Evolutionary conservation across 92 coral and sea anemone genomes (phyloP), one percentile per base, ranked within the genome.

Genomic region (Actinostola sp.): DNA sequence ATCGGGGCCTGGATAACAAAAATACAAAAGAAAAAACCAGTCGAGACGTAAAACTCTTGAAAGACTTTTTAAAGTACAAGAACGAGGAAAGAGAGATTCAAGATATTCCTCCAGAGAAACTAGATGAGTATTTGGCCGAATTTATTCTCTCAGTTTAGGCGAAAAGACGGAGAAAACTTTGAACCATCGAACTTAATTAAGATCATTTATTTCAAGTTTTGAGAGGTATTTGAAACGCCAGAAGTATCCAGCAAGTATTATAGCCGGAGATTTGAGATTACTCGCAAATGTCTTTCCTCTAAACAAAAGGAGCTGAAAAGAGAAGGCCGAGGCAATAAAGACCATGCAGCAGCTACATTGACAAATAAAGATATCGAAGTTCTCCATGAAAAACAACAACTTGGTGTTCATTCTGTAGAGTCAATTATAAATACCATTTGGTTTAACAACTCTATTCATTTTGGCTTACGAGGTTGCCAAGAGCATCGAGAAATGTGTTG

Each of bases 401-500:
- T 69, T 41, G 69, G 78, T 8, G 23, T 36, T 25, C 34, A 31
- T 53, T 23, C 8, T 39, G 35, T 55, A 20, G 70, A 44, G 8
- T 24, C 38, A 3, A 16, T 34, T 15, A 30, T 38, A 20, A 38
- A 36, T 12, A 43, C 69, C 14, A 1, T 57, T 16, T 44, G 80
- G 71, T 33, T 35, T 17, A 29, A n/a, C 31, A 28, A 45, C 15
- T 53, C 61, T 17, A 36, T 63, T 63, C 31, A 80, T 43, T 81
- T 72, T 30, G 86, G 75, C 26, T 13, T 72, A 52, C 70, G 70
- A 29, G 73, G 68, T 25, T 81, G 80, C 67, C 80, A 72, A 46
- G 80, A 81, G 57, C 80, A 81, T 51, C 72, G 80, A 55, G 86
- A 81, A 42, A 26, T 81, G 75, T 81, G 80, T 65, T 72, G 78